Base-by-base conservation (phyloP, 2,113 vertebrate species). In the Zeus faber region DNA sequence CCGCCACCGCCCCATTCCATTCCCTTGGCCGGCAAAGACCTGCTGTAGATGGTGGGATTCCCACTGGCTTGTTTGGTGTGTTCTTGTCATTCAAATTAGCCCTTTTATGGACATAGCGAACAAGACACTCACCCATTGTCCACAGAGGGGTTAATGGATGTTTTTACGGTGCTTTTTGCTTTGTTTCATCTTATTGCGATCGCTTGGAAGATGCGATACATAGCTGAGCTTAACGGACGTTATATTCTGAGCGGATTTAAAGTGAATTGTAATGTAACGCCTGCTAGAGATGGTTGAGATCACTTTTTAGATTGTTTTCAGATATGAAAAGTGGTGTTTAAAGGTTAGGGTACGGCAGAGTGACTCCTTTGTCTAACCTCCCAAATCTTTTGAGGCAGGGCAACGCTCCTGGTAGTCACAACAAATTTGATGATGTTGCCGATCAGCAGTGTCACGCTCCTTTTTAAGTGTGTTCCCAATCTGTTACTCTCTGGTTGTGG, bases 61-160 rank as follows among this genome's bases (percentile, higher is more conserved):
- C 68, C 82, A 77, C 81, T 79, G 70, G 72, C 25, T n/a, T 74
- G 62, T 9, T 49, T 58, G 64, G 64, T 60, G 64, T 57, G 62
- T 68, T 60, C 62, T 88, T 87, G 82, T 85, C 69, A 84, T 88
- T 81, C 40, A 83, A 85, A 89, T 78, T 22, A 62, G 58, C 46
- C 50, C 24, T 58, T 45, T 62, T 1, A 10, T 69, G 41, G 11
- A 56, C 6, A 0, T 43, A 51, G 33, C 43, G 22, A 61, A 76
- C 35, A 24, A 68, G 44, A 11, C 50, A 49, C 58, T 40, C 41
- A 56, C 2, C 61, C 45, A 50, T 62, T 74, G 70, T 78, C 51
- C 58, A 62, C 24, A 35, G 49, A 67, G 8, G 18, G 54, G 33
- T 14, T 13, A 14, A 14, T 11, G 33, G 33, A 37, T 11, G 2